phyloP scores from a whole-genome alignment of 2,888 invertebrate species.

The Polietes domitor region DNA sequence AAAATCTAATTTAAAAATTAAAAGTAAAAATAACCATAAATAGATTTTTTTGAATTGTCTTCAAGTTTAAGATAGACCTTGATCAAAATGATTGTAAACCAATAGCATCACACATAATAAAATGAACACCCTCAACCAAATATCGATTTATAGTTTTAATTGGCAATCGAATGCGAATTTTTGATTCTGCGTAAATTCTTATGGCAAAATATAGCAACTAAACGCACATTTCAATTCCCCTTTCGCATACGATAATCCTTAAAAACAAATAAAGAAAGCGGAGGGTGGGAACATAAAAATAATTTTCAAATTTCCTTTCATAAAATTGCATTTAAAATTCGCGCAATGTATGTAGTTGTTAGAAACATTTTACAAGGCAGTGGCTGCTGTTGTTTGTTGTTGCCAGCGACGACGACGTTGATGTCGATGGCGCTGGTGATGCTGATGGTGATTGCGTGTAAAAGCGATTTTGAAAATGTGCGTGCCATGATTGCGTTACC shows the following conservation, averaged over 20 bases:
- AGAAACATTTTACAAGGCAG: neutral
- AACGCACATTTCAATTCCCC: neutral
- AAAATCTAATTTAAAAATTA: too few relatives aligned
- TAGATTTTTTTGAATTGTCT: too few relatives aligned
- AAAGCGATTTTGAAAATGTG: constrained; percentile 47
- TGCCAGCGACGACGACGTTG: neutral
- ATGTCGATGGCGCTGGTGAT: neutral
- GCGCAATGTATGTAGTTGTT: neutral
- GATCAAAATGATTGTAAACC: too few relatives aligned
- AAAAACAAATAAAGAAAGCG: neutral
- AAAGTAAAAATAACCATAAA: too few relatives aligned
- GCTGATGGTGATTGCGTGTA: constrained; percentile 43
- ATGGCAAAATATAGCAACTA: neutral
- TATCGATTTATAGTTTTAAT: too few relatives aligned
- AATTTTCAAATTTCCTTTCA: constrained; percentile 10
- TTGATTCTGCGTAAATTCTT: too few relatives aligned
- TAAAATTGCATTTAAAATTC: constrained; percentile 8
- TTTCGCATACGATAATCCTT: neutral
- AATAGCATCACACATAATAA: too few relatives aligned
- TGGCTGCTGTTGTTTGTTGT: neutral
- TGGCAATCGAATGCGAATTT: too few relatives aligned
- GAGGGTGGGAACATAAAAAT: constrained; percentile 1
- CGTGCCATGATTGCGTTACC: constrained; percentile 46
- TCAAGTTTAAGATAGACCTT: too few relatives aligned
- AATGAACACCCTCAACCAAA: too few relatives aligned